Percentiles rank a stretch among this genome's conserved stretches.
Conservation (phyloP, 2,888 invertebrate species). For the Acanthacorydalis orientalis region DNA sequence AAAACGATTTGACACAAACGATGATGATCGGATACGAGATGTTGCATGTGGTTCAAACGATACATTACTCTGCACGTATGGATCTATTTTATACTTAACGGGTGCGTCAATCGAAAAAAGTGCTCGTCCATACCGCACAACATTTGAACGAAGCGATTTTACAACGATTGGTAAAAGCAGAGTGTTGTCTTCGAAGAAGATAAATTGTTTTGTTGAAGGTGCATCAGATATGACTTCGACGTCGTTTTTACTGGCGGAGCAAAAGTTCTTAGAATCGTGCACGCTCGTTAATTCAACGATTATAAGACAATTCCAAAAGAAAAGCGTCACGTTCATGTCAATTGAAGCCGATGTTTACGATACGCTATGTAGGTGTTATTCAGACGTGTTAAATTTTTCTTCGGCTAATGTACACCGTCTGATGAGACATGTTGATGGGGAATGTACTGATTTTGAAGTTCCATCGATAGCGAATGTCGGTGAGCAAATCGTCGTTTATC, state of each 20-base stretch:
- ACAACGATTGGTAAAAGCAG: conserved; percentile 14
- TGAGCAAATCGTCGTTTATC: conserved; percentile 54
- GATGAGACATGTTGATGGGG: conserved; percentile 49
- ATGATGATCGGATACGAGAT: conserved; percentile 22
- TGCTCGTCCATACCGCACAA: conserved; percentile 10
- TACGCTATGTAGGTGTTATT: conserved; percentile 45
- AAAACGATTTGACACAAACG: conserved; percentile 28
- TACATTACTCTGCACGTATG: conserved; percentile 48
- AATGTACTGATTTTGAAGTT: conserved; percentile 47
- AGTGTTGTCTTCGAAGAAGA: not conserved
- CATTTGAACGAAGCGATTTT: conserved; percentile 19
- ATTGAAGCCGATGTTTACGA: conserved; percentile 43
- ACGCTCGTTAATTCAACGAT: conserved; percentile 41
- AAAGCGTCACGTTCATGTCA: conserved; percentile 31
- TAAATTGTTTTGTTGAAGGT: conserved; percentile 11
- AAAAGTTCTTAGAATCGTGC: conserved; percentile 54
- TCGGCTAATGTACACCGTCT: conserved; percentile 50
- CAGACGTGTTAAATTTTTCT: conserved; percentile 49
- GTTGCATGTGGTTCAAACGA: conserved; percentile 35
- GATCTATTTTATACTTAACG: conserved; percentile 49
- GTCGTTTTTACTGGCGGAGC: conserved; percentile 37
- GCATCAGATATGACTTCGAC: not conserved
- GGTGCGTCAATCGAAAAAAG: conserved; percentile 36
- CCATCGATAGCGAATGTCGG: conserved; percentile 50
- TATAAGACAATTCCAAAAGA: conserved; percentile 46